These are phyloP conservation scores for Petroica traversi DNA, from an alignment of 2,113 vertebrate species.

Conservation along the genomic window DNA sequence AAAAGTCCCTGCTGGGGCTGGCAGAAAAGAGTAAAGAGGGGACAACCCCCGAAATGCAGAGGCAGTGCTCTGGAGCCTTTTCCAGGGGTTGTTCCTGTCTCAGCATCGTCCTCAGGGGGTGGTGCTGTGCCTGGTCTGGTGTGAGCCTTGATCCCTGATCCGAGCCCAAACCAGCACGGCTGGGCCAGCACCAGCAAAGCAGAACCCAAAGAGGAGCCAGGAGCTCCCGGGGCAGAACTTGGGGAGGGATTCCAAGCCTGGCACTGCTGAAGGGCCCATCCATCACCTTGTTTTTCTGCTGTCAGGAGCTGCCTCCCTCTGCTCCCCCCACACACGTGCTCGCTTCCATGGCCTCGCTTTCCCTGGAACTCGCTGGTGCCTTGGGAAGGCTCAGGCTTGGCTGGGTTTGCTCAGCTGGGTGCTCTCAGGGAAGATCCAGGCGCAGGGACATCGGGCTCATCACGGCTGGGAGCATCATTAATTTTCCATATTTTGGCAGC, in stretches of 20 bases:
- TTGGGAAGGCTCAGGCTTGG: background rate
- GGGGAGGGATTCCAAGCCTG: background rate
- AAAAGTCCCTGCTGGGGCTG: background rate
- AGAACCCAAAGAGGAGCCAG: fast-evolving
- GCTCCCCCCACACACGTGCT: fast-evolving
- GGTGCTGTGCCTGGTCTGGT: fast-evolving
- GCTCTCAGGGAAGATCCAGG: background rate
- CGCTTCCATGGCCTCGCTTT: background rate
- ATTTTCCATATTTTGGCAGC: background rate
- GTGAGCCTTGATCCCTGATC: fast-evolving
- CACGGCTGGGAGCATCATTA: fast-evolving
- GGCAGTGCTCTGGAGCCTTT: background rate
- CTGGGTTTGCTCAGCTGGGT: background rate
- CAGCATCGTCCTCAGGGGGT: fast-evolving
- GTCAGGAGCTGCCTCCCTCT: background rate
- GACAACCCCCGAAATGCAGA: background rate
- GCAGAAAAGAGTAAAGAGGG: background rate
- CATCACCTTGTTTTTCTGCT: constrained; percentile 1
- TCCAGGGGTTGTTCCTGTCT: background rate
- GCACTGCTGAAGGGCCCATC: background rate
- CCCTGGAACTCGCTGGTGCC: background rate
- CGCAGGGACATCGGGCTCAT: fast-evolving
- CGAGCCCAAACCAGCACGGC: fast-evolving
- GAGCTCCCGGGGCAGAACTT: fast-evolving
- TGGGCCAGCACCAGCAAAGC: background rate